These are phyloP conservation scores for Rachycentron canadum DNA, from an alignment of 2,797 vertebrate species.

Conservation along the genomic window DNA sequence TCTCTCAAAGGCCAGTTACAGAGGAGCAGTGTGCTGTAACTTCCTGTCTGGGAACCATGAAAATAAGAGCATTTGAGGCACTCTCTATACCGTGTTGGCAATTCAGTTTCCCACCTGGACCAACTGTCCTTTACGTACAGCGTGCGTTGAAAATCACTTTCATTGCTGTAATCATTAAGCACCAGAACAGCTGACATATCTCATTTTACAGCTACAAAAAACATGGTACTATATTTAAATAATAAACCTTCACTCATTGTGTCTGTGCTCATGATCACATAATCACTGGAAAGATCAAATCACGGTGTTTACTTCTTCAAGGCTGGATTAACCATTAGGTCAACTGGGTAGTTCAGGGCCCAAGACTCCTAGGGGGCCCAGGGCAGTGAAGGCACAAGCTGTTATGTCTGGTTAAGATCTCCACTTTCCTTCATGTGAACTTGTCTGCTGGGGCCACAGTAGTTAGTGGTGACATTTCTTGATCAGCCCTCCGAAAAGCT, in stretches of 20 bases:
- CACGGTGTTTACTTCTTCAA: neutral
- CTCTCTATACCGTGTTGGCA: neutral
- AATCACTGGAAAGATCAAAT: conserved; percentile 15
- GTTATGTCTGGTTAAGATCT: too few relatives aligned
- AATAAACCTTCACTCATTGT: too few relatives aligned
- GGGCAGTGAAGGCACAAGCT: too few relatives aligned
- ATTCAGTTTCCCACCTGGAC: neutral
- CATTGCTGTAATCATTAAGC: neutral
- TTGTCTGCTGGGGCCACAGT: too few relatives aligned
- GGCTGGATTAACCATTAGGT: too few relatives aligned
- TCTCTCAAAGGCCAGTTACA: neutral
- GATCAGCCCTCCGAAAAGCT: too few relatives aligned
- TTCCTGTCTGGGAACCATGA: neutral
- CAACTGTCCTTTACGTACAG: too few relatives aligned
- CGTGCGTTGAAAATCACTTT: conserved; percentile 3
- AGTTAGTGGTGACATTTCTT: too few relatives aligned
- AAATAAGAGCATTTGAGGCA: neutral
- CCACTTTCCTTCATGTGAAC: too few relatives aligned
- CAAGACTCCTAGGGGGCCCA: too few relatives aligned
- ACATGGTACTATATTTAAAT: too few relatives aligned
- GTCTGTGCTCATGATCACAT: neutral
- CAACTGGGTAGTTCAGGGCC: too few relatives aligned
- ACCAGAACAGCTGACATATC: neutral
- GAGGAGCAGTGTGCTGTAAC: neutral
- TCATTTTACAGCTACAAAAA: neutral